These are phyloP conservation scores for Sorex fumeus DNA, from an alignment of 2,113 vertebrate genomes.

Conservation along the genomic window DNA sequence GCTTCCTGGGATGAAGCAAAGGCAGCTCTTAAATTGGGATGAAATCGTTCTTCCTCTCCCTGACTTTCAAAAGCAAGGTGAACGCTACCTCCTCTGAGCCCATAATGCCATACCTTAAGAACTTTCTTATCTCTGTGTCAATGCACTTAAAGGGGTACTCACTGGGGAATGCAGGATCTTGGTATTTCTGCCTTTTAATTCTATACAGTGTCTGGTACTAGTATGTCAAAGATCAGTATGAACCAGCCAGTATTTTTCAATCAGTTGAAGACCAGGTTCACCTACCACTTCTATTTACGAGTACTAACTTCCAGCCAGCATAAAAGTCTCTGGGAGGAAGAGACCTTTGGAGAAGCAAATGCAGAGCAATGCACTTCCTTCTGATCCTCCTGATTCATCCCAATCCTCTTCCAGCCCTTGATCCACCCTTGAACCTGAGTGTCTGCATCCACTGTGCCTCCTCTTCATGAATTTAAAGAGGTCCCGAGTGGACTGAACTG, in stretches of 20 bases:
- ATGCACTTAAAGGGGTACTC: too few species aligned
- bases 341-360: slow-evolving; percentile 91
- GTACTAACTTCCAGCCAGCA: slow-evolving; percentile 87
- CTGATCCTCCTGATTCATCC: slow-evolving; percentile 92
- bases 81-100: accelerated
- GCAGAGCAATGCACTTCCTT: slow-evolving; percentile 91
- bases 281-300: slow-evolving; percentile 89
- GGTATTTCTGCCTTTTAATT: neutral
- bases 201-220: neutral
- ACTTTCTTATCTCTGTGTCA: neutral
- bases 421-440: slow-evolving; percentile 90
- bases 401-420: slow-evolving; percentile 71
- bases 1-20: neutral
- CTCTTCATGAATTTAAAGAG: slow-evolving; percentile 93
- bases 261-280: slow-evolving; percentile 88
- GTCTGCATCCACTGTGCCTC: slow-evolving; percentile 92
- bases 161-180: neutral
- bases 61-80: too few species aligned
- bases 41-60: neutral
- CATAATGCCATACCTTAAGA: neutral
- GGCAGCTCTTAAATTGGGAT: neutral
- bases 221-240: neutral
- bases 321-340: slow-evolving; percentile 95
- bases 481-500: slow-evolving; percentile 92
- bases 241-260: slow-evolving; percentile 89